A percentile compares a stretch with the other conserved stretches of the same genome.
Evolutionary conservation across 2,888 invertebrate species (phyloP).

Genomic region (Drosophila aldrichi): DNA sequence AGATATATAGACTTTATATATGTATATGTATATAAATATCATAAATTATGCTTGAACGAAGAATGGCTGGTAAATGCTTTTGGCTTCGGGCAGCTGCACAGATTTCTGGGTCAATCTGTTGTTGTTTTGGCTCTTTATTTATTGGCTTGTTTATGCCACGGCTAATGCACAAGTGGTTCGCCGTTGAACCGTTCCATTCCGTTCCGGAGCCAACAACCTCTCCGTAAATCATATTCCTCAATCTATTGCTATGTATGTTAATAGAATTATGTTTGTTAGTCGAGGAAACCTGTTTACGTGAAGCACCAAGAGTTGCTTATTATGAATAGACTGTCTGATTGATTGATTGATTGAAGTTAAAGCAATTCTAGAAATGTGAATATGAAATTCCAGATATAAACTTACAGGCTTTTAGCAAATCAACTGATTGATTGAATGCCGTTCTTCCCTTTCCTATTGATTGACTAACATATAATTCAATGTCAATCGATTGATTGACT

Average conservation of each 20-base stretch:
- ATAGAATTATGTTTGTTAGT: not conserved
- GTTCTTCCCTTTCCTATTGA: not conserved
- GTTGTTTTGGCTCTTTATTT: conserved; percentile 34
- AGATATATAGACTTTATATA: conserved; percentile 32
- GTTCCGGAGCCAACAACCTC: not conserved
- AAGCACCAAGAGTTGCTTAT: not conserved
- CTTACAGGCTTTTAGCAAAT: not conserved
- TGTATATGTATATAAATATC: conserved; percentile 20
- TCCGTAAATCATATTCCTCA: conserved; percentile 3
- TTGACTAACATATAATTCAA: not conserved
- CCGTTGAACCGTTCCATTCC: conserved; percentile 8
- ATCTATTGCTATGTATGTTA: conserved; percentile 1
- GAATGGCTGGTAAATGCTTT: conserved; percentile 32
- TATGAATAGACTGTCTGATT: not conserved
- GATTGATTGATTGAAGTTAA: not conserved
- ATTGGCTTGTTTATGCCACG: conserved; percentile 10
- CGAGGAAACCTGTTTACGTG: not conserved
- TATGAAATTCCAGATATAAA: not conserved
- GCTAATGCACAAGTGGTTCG: conserved; percentile 18
- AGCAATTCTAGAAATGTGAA: not conserved
- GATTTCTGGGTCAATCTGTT: conserved; percentile 57
- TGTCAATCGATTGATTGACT: not conserved
- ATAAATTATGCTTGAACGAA: conserved; percentile 25
- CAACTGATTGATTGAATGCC: not conserved
- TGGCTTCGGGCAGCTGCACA: conserved; percentile 48